Evolutionary conservation across 1,140 invertebrate species (phyloP), one percentile per base, ranked within the genome.

Genomic region (Drosophila mayri): DNA sequence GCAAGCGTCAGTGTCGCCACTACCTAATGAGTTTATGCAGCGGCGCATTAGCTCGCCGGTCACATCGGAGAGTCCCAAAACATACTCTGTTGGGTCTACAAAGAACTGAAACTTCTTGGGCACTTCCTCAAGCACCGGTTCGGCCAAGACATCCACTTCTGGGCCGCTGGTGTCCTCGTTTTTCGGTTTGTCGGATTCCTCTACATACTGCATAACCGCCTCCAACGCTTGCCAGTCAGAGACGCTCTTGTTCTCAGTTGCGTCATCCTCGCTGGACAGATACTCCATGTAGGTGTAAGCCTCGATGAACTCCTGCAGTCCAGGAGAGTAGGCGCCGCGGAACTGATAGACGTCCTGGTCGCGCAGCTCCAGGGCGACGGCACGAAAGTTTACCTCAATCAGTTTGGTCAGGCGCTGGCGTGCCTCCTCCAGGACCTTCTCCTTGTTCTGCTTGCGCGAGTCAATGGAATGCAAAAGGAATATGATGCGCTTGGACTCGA

Each of bases 41-140:
- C 95, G 95, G 62, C 97, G 94, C 97, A 98, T 98, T 25, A 98
- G 90, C 92, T 99, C 97, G 1, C 97, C 98, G 6, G 97, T 98
- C 11, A 98, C 93, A 93, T 99, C 98, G 9, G 96, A 96, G 43
- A 98, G 92, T 2, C 97, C 98, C n/a, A 98, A 92, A 76, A 98
- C 78, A 20, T 91, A 93, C 64, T 93, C 92, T 14, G 79, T 84
- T 11, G 88, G 91, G 57, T 91, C 83, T 0, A 92, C 78, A 14
- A 79, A 76, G 10, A 92, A 92, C 83, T 77, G 59, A 16, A 91
- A 84, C 57, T 92, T 90, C 60, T 54, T 22, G 84, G 67, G 47
- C 11, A 9, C 57, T 11, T 44, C 44, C 16, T 78, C 30, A 4
- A 9, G 18, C 11, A 18, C 16, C 7, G 38, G 16, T 14, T 54